Percentiles rank a stretch among this genome's conserved stretches.
Conservation (phyloP, 2,797 vertebrate species). For the Coregonus ussuriensis region DNA sequence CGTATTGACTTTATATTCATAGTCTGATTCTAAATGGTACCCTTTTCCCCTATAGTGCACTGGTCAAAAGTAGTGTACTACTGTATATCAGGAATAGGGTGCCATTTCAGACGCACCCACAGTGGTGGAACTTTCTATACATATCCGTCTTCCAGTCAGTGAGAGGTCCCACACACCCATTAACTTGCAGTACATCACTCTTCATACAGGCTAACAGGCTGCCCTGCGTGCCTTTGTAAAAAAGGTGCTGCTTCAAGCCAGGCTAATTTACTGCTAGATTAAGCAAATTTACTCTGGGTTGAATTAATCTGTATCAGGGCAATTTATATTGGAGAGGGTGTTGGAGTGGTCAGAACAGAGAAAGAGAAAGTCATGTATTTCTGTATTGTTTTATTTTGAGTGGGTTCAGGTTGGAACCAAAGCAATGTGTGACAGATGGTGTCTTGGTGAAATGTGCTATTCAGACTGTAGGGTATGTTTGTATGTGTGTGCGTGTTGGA, state of each 20-base stretch:
- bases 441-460: not conserved
- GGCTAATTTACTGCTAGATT: not conserved
- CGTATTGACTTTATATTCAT: not conserved
- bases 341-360: not conserved
- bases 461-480: not conserved
- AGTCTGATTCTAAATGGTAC: no score
- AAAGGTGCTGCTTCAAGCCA: not conserved
- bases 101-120: not conserved
- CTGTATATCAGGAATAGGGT: no score
- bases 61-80: not conserved
- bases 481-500: not conserved
- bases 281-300: not conserved
- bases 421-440: conserved; percentile 1
- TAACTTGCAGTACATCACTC: no score
- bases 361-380: not conserved
- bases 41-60: not conserved
- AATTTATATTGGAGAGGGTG: not conserved
- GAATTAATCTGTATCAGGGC: not conserved
- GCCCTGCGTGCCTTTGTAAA: not conserved
- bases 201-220: no score
- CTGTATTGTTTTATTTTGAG: not conserved
- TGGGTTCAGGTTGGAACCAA: conserved; percentile 1
- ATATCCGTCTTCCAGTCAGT: not conserved
- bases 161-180: no score
- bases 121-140: not conserved